Conservation (phyloP, 2,113 vertebrate species). For the Ifrita kowaldi region DNA sequence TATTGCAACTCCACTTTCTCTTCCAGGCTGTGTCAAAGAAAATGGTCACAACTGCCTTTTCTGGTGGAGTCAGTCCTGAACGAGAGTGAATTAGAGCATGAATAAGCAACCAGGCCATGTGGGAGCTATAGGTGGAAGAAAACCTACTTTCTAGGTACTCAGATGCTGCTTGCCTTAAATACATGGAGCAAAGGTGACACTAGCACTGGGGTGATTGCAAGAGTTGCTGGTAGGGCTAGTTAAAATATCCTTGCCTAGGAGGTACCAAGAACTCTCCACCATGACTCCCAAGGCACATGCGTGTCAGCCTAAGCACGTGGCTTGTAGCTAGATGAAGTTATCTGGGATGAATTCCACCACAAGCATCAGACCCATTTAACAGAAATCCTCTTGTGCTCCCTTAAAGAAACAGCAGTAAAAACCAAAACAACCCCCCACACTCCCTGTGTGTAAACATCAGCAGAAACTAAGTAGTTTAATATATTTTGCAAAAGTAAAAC, state of each 20-base stretch:
- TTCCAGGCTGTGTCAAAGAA: neutral
- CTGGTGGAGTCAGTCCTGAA: neutral
- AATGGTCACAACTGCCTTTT: neutral
- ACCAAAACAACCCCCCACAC: neutral
- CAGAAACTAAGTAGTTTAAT: constrained; percentile 1
- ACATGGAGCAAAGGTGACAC: neutral
- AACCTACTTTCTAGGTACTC: constrained; percentile 51
- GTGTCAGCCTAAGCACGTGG: neutral
- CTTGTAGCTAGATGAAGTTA: neutral
- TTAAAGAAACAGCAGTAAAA: neutral
- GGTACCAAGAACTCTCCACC: neutral
- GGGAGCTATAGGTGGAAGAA: constrained; percentile 19
- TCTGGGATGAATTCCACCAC: neutral
- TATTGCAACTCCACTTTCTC: neutral
- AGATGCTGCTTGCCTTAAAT: neutral
- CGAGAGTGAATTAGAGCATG: constrained; percentile 8
- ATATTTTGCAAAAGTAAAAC: constrained; percentile 34
- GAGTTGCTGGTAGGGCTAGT: neutral
- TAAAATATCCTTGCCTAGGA: neutral
- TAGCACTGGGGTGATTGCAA: neutral
- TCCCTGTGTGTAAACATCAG: constrained; percentile 22
- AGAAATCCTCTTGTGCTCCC: neutral
- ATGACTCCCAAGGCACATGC: neutral
- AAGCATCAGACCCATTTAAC: neutral
- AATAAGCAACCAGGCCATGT: neutral